Conservation (phyloP, 2,888 invertebrate genomes). For the Archips crataeganus region DNA sequence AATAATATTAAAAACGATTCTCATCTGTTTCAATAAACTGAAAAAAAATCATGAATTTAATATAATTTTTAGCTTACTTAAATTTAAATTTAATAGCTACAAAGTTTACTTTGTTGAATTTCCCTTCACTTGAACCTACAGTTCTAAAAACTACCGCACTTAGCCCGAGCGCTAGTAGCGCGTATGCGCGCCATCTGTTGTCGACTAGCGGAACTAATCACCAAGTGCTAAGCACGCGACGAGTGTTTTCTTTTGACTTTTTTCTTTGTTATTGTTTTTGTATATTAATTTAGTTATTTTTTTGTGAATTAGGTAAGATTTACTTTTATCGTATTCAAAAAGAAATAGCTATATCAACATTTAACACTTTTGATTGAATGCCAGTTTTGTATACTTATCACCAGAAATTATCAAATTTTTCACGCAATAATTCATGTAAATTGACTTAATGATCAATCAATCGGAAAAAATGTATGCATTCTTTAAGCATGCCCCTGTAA, state of each 20-base stretch:
- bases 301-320: no score
- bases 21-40: not conserved
- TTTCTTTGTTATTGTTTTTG: not conserved
- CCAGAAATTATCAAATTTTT: not conserved
- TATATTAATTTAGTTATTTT: no score
- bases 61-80: not conserved
- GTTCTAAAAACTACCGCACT: slow-evolving; percentile 21
- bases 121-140: not conserved
- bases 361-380: not conserved
- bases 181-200: slow-evolving; percentile 68
- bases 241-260: not conserved
- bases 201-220: slow-evolving; percentile 64
- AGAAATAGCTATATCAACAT: no score
- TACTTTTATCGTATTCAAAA: no score
- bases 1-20: not conserved
- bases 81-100: no score
- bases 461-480: not conserved
- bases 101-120: not conserved
- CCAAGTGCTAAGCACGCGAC: slow-evolving; percentile 2
- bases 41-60: not conserved
- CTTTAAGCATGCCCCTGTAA: not conserved
- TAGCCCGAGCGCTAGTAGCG: slow-evolving; percentile 49
- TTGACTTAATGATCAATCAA: not conserved
- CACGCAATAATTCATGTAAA: not conserved
- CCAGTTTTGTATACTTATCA: not conserved